A percentile compares a stretch with the other conserved stretches of the same genome.
Evolutionary conservation across 2,888 invertebrate species (phyloP).

Genomic region (Villa cingulata): DNA sequence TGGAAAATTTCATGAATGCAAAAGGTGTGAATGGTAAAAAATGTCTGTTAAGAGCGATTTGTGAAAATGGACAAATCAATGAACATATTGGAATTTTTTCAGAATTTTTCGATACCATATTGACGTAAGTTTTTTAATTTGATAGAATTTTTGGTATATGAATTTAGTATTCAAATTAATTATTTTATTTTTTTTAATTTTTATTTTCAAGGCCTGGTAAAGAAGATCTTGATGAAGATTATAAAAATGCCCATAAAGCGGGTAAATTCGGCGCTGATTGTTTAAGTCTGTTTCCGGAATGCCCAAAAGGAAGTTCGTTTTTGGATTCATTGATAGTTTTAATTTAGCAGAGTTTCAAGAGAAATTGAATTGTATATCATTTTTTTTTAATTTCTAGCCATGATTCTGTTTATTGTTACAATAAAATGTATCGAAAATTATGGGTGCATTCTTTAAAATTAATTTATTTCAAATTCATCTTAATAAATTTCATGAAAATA

Average conservation of each 20-base stretch:
- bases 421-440: no score
- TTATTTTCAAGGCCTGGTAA: slow-evolving; percentile 17
- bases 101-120: slow-evolving; percentile 24
- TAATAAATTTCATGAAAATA: no score
- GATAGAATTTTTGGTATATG: not conserved
- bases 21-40: slow-evolving; percentile 20
- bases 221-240: slow-evolving; percentile 38
- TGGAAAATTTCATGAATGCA: slow-evolving; percentile 25
- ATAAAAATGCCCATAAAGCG: slow-evolving; percentile 40
- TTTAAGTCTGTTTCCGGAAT: slow-evolving; percentile 41
- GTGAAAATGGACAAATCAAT: slow-evolving; percentile 28
- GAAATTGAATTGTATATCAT: no score
- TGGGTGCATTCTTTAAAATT: no score
- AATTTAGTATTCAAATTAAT: not conserved
- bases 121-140: slow-evolving; percentile 22
- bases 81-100: slow-evolving; percentile 24
- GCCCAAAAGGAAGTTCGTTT: slow-evolving; percentile 46
- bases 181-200: not conserved
- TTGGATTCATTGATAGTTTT: slow-evolving; percentile 36
- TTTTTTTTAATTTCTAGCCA: no score
- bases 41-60: slow-evolving; percentile 28
- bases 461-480: no score
- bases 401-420: not conserved
- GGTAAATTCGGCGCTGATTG: slow-evolving; percentile 39
- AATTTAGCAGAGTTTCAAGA: no score